Conservation (phyloP, 1,140 invertebrate species). For the Reticulitermes speratus region DNA sequence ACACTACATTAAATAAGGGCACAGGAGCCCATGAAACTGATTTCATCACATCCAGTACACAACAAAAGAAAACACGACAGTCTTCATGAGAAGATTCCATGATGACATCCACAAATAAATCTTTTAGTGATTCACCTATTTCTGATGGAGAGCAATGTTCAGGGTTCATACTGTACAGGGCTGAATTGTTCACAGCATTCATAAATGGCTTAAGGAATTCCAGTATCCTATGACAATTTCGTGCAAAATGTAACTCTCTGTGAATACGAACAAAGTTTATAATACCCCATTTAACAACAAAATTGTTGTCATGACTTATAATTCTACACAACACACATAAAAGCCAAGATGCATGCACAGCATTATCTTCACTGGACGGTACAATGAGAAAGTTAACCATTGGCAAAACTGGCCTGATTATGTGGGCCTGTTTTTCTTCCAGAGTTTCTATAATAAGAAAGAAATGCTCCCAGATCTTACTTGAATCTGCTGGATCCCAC, state of each 20-base stretch:
- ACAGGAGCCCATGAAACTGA: constrained; percentile 43
- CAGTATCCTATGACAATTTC: not conserved
- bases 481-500: constrained; percentile 23
- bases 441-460: constrained; percentile 55
- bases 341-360: constrained; percentile 45
- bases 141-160: not conserved
- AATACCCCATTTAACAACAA: constrained; percentile 50
- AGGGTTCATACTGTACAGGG: not conserved
- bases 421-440: constrained; percentile 62
- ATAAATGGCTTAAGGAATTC: not conserved
- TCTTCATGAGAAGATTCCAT: not conserved
- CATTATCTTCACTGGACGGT: not conserved
- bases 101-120: constrained; percentile 1
- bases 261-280: constrained; percentile 40
- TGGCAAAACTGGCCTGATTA: constrained; percentile 54
- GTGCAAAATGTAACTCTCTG: constrained; percentile 27
- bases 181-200: constrained; percentile 21
- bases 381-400: constrained; percentile 43
- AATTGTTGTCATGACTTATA: constrained; percentile 49
- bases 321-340: constrained; percentile 48
- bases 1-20: constrained; percentile 44
- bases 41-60: not conserved
- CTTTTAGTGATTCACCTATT: not conserved
- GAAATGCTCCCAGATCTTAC: constrained; percentile 44
- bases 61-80: not conserved